Base-by-base conservation (phyloP, 2,797 vertebrate genomes). In the Geotrypetes seraphini region DNA sequence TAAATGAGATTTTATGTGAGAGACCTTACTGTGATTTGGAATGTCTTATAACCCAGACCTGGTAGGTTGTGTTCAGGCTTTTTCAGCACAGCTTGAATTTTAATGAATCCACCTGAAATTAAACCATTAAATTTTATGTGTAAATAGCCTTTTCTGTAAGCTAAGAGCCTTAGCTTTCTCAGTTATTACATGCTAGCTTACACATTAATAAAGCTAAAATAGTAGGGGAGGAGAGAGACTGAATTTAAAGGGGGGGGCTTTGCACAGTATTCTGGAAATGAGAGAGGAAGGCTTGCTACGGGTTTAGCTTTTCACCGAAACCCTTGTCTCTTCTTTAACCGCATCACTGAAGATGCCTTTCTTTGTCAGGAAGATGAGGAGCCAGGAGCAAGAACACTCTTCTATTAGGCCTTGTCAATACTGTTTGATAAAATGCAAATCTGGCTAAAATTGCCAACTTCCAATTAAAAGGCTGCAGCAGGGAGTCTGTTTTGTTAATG, bases 401-500 rank as follows among this genome's bases (percentile, higher is more conserved):
- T n/a, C n/a, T n/a, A n/a, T n/a, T n/a, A 40, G 11, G 28, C 18
- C 26, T 28, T 57, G 46, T 57, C 72, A 59, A 38, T 59, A 49
- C 33, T 32, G 20, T 43, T 39, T 55, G 56, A 57, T 54, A 49
- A 54, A 61, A 61, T 60, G 59, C 45, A 67, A 60, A 69, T 66
- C 40, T 37, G 36, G 48, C 50, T 51, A 61, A 71, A 53, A 67
- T 48, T 32, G 54, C 59, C 46, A 43, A 30, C 47, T 65, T 63
- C 54, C 65, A 71, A 66, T 73, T 73, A 71, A 47, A 42, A 53
- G 39, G 26, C 41, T 68, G 35, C 58, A 53, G 60, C 43, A 43
- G 65, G 63, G 63, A 67, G 63, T 68, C 60, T 61, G 55, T 55
- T 62, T 63, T 63, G 60, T 63, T 69, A 60, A 71, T 64, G 66